Conservation (phyloP, 2,888 invertebrate species). For the Rhingia campestris region DNA sequence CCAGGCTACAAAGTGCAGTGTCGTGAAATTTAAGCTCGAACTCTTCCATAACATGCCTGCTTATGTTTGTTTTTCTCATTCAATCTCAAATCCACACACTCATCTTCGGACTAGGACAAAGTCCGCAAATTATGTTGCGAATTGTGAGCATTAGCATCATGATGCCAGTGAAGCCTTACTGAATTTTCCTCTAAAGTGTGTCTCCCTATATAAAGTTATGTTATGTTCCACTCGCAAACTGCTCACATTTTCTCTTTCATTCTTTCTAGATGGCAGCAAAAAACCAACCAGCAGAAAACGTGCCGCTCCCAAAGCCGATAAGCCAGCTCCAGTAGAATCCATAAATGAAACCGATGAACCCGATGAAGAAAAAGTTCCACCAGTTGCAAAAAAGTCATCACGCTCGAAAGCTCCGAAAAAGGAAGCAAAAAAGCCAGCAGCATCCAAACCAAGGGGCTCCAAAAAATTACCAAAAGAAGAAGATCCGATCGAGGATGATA, state of each 20-base stretch:
- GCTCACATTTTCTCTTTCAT: not conserved
- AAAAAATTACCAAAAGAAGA: conserved; percentile 51
- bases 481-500: conserved; percentile 58
- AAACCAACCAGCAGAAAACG: conserved; percentile 57
- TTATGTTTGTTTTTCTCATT: too few species aligned
- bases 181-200: too few species aligned
- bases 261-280: conserved; percentile 52
- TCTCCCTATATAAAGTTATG: too few species aligned
- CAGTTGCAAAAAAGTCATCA: conserved; percentile 35
- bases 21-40: too few species aligned
- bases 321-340: conserved; percentile 12
- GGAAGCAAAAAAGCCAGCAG: conserved; percentile 50
- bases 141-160: too few species aligned
- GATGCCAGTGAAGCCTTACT: too few species aligned
- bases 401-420: conserved; percentile 50
- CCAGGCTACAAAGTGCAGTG: too few species aligned
- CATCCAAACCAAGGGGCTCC: conserved; percentile 46
- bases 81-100: too few species aligned
- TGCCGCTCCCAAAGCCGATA: conserved; percentile 43
- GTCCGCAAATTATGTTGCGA: too few species aligned
- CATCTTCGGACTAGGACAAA: too few species aligned
- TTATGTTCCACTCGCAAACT: not conserved
- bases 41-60: too few species aligned
- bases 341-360: conserved; percentile 31
- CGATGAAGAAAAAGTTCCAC: conserved; percentile 19